Conservation (phyloP, 2,797 vertebrate genomes). For the Brachyrhaphis roseni region DNA sequence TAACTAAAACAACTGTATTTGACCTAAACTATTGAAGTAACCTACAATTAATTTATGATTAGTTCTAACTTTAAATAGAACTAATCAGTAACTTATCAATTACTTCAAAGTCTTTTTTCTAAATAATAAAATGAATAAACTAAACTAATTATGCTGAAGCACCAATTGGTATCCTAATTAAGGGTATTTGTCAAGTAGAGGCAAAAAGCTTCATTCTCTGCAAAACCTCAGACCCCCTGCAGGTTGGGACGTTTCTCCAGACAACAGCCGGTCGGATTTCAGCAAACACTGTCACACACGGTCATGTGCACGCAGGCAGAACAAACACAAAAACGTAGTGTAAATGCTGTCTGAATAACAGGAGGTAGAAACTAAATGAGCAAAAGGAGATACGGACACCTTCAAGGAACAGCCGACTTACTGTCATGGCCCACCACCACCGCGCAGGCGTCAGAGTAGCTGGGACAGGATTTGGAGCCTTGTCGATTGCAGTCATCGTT, state of each 20-base stretch:
- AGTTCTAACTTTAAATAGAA: neutral
- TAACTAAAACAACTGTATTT: neutral
- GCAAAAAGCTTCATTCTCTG: conserved; percentile 56
- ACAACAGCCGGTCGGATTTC: conserved; percentile 51
- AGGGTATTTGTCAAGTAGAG: conserved; percentile 44
- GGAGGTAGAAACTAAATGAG: neutral
- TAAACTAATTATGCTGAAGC: neutral
- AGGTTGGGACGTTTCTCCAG: conserved; percentile 54
- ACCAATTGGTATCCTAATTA: conserved; percentile 61
- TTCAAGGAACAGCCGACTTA: conserved; percentile 74
- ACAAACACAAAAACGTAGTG: neutral
- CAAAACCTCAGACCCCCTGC: conserved; percentile 56
- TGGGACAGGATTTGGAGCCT: conserved; percentile 86
- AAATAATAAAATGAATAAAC: neutral
- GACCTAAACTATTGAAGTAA: too few relatives aligned
- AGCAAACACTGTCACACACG: conserved; percentile 28
- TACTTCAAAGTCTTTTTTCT: neutral
- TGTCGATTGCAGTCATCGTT: conserved; percentile 91
- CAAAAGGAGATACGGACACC: neutral
- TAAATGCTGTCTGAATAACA: neutral
- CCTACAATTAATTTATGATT: neutral
- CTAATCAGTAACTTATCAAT: neutral
- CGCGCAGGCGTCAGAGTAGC: conserved; percentile 87
- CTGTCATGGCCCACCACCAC: conserved; percentile 86
- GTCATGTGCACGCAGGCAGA: neutral